Base-by-base conservation (phyloP, 2,888 invertebrate genomes). In the Hirtodrosophila duncani region DNA sequence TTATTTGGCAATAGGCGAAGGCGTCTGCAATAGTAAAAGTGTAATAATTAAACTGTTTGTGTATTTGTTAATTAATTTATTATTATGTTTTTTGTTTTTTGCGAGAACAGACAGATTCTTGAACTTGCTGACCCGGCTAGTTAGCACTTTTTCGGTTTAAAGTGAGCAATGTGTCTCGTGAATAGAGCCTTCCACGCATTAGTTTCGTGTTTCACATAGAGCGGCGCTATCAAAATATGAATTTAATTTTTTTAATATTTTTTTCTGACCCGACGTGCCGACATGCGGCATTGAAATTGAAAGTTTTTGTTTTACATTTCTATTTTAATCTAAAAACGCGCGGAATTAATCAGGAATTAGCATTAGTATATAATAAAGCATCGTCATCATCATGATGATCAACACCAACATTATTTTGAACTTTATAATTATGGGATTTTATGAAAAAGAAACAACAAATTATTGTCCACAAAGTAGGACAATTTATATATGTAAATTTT, bases 271-370 rank as follows among this genome's bases (percentile, higher is more conserved):
- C 10, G 9, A 30, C 9, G 16, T 36, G 39, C 16, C 20, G 20
- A 8, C 26, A 33, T 17, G 33, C 31, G 20, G 6, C 16, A 24
- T 21, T 45, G 41, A 44, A 63, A 39, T 29, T 18, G 45, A 67
- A 56, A 43, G 23, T 43, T 45, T 39, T 34, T 55, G 20, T 21
- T n/a, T n/a, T n/a, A n/a, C 30, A 30, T 23, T 11, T 17, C 29
- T n/a, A 44, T 38, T n/a, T 17, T 33, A 34, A 51, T 51, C 31
- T 27, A n/a, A 8, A 20, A 33, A 23, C 9, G 9, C 8, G 7
- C 26, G 26, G 7, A 39, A 18, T 33, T 23, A 14, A 38, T 14
- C 11, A 5, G 20, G 36, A 41, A 45, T 57, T 44, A 59, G 30
- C 11, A 10, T 41, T 24, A 55, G 34, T 18, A 37, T 17, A n/a